phyloP scores from a whole-genome alignment of 2,888 invertebrate genomes.

The Lasius fuliginosus region DNA sequence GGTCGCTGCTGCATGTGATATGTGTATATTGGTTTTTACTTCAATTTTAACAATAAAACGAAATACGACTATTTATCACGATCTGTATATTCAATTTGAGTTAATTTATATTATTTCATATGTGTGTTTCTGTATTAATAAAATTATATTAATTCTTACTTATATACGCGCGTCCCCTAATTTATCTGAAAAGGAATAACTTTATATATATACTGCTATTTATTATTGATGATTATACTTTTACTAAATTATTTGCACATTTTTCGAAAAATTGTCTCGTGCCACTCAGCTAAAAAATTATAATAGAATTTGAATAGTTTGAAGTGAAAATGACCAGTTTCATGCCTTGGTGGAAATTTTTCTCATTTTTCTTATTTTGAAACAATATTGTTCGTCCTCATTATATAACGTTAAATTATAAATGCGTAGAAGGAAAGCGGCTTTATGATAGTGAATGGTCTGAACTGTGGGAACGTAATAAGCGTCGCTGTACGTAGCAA shows the following conservation, averaged over 20 bases:
- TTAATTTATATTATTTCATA: neutral
- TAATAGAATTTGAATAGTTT: neutral
- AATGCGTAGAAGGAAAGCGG: slow-evolving; percentile 5
- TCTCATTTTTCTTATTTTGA: neutral
- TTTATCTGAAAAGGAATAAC: neutral
- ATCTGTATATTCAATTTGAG: neutral
- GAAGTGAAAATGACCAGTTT: slow-evolving; percentile 3
- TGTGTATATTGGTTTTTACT: neutral
- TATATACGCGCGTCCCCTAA: neutral
- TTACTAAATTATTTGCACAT: neutral
- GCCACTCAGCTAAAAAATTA: neutral
- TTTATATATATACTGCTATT: neutral
- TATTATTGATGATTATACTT: neutral
- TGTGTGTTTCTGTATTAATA: neutral
- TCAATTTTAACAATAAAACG: neutral
- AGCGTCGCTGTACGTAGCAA: slow-evolving; percentile 20
- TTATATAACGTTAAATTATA: slow-evolving; percentile 25
- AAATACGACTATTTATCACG: neutral
- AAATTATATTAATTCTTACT: neutral
- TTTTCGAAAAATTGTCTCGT: neutral
- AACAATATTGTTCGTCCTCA: neutral
- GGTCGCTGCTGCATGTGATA: neutral
- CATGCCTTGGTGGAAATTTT: neutral
- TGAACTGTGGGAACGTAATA: slow-evolving; percentile 23
- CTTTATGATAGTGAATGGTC: slow-evolving; percentile 30